phyloP scores from a whole-genome alignment of 2,797 vertebrate genomes.

The Trematomus bernacchii region DNA sequence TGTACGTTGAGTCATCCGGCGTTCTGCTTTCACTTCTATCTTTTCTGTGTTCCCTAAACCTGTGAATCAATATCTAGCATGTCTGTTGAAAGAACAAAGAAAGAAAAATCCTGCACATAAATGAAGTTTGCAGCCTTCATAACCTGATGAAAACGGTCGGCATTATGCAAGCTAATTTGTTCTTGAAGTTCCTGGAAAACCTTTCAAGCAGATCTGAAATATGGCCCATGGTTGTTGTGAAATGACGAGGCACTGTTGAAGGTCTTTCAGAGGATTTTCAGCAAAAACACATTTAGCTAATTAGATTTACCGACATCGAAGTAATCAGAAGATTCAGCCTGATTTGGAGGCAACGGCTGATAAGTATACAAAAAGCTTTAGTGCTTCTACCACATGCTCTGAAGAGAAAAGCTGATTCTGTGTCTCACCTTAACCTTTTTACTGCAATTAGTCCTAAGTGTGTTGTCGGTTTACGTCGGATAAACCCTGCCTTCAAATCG shows the following conservation, averaged over 20 bases:
- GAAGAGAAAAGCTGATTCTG: slow-evolving; percentile 38
- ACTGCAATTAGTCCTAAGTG: slow-evolving; percentile 3
- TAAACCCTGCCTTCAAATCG: slow-evolving; percentile 9
- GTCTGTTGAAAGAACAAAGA: slow-evolving; percentile 2
- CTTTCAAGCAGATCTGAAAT: slow-evolving; percentile 1
- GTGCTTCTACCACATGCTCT: background rate
- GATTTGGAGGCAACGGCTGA: slow-evolving; percentile 48
- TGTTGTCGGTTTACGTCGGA: slow-evolving; percentile 11
- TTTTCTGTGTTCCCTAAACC: slow-evolving; percentile 3
- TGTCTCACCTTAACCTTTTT: slow-evolving; percentile 26
- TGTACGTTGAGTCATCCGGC: background rate
- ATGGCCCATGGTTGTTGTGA: background rate
- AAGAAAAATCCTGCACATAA: background rate
- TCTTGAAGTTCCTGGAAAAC: background rate
- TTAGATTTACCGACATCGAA: slow-evolving; percentile 48
- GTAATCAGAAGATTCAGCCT: slow-evolving; percentile 55
- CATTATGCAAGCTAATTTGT: background rate
- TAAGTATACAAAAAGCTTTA: slow-evolving; percentile 46
- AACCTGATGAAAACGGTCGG: background rate
- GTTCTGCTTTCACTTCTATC: slow-evolving; percentile 38
- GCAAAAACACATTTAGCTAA: slow-evolving; percentile 35
- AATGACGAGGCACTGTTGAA: background rate
- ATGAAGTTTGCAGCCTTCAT: background rate
- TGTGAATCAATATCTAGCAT: too few species aligned
- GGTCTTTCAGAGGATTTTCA: slow-evolving; percentile 24